phyloP scores from a whole-genome alignment of 2,888 invertebrate species.

The Bellardia bayeri region DNA sequence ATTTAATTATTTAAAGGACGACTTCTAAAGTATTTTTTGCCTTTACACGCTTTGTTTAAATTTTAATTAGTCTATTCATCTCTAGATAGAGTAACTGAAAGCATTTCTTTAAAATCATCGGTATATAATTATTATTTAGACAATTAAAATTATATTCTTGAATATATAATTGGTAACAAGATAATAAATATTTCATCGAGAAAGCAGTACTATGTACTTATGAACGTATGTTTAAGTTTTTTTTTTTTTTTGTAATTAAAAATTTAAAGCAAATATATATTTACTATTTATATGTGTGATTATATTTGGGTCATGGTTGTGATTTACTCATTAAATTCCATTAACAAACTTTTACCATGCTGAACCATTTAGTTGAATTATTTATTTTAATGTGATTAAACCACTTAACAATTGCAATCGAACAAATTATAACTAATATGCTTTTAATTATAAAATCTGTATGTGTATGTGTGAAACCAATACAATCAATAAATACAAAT shows the following conservation, averaged over 20 bases:
- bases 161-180: no score
- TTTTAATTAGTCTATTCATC: no score
- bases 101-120: no score
- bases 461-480: conserved; percentile 4
- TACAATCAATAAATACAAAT: neutral
- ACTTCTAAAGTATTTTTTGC: neutral
- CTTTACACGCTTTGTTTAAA: neutral
- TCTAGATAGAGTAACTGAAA: no score
- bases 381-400: conserved; percentile 23
- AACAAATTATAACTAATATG: conserved; percentile 29
- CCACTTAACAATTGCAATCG: neutral
- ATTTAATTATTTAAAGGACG: neutral
- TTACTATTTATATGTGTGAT: neutral
- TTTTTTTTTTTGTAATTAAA: no score
- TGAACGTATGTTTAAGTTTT: no score
- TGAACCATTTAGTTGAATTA: neutral
- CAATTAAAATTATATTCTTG: no score
- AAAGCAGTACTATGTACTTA: no score
- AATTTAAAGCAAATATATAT: neutral
- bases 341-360: conserved; percentile 5
- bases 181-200: no score
- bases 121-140: no score
- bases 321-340: neutral
- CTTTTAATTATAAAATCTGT: conserved; percentile 1
- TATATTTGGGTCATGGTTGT: conserved; percentile 1